phyloP scores from a whole-genome alignment of 2,888 invertebrate species.

The Slavum lentiscoides region DNA sequence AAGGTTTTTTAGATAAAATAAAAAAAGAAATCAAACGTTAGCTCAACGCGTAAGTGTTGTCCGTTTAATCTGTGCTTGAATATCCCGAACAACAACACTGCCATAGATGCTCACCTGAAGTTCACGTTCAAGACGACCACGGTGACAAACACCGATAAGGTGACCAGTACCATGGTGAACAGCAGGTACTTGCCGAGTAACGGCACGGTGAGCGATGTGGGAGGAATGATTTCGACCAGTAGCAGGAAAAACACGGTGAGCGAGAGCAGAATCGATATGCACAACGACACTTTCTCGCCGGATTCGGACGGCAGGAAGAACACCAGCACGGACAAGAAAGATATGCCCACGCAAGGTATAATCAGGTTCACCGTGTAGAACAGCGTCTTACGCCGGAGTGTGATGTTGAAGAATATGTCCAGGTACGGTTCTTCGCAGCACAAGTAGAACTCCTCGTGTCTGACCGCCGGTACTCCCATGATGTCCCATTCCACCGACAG shows the following conservation, averaged over 20 bases:
- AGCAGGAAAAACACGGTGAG: constrained; percentile 92
- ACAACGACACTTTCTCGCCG: constrained; percentile 95
- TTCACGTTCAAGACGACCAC: constrained; percentile 92
- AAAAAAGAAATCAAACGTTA: no score
- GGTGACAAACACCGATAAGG: constrained; percentile 88
- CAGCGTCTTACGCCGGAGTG: constrained; percentile 88
- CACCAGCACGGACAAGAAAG: constrained; percentile 93
- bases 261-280: constrained; percentile 90
- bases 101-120: constrained; percentile 67
- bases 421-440: constrained; percentile 97
- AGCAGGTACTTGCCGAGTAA: constrained; percentile 88
- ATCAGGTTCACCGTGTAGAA: constrained; percentile 98
- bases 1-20: no score
- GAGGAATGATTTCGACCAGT: constrained; percentile 91
- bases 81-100: no score
- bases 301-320: constrained; percentile 98
- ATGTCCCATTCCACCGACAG: constrained; percentile 99
- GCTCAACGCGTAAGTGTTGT: no score
- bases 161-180: constrained; percentile 93
- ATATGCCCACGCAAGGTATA: constrained; percentile 95
- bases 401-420: constrained; percentile 97
- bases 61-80: no score
- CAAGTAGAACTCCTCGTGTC: constrained; percentile 91
- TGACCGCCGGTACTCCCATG: constrained; percentile 85
- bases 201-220: constrained; percentile 89